These are phyloP conservation scores for Crotalus helleri DNA, from an alignment of 2,113 vertebrate species.

Conservation along the genomic window DNA sequence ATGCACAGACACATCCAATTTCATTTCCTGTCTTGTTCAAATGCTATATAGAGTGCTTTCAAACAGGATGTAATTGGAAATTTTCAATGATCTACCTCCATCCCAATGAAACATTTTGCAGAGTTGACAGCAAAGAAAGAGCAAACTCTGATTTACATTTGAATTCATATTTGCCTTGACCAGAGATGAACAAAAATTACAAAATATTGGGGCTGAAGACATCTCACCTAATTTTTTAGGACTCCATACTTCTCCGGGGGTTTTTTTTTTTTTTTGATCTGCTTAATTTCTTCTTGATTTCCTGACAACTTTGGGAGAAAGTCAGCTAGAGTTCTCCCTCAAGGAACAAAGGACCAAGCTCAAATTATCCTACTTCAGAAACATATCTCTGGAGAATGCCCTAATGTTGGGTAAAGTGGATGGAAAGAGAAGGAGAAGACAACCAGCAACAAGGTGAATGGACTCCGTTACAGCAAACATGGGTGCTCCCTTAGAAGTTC, in stretches of 20 bases:
- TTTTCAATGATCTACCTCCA: background rate
- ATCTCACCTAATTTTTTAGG: background rate
- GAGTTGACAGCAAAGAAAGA: slow-evolving; percentile 43
- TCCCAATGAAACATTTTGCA: slow-evolving; percentile 24
- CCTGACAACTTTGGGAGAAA: background rate
- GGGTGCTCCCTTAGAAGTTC: background rate
- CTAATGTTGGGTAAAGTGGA: background rate
- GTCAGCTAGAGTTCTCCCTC: background rate
- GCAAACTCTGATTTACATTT: background rate
- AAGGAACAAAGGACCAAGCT: background rate
- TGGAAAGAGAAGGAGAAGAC: background rate
- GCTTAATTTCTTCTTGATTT: background rate
- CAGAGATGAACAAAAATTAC: background rate
- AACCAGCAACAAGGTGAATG: background rate
- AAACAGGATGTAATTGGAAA: background rate
- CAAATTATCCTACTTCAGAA: background rate
- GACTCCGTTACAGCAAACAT: background rate
- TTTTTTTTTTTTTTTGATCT: background rate
- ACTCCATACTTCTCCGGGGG: background rate
- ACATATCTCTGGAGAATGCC: background rate
- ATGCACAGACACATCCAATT: background rate
- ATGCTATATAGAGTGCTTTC: background rate
- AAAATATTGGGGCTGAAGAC: background rate
- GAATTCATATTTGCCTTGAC: background rate
- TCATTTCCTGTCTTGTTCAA: background rate